Evolutionary conservation across 64 coral and sea anemone genomes (phyloP).

Genomic region (Montipora foliosa): DNA sequence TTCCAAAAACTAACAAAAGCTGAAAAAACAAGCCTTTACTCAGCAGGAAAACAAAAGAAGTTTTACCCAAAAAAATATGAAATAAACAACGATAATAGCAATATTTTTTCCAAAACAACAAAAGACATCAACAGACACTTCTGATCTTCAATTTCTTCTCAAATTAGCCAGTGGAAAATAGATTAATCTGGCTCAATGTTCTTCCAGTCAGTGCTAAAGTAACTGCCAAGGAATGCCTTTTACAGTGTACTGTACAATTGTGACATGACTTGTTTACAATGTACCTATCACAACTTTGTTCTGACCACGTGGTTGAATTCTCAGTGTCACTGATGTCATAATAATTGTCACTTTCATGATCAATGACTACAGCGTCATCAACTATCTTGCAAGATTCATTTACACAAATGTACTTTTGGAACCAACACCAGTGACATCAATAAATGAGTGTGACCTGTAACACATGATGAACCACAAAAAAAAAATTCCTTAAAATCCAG

Average conservation of each 20-base stretch:
- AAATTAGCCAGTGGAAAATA: too few species aligned
- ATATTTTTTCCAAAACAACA: not conserved
- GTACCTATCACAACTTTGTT: not conserved
- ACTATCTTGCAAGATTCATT: not conserved
- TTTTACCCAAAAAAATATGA: too few species aligned
- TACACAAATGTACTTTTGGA: not conserved
- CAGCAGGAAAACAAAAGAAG: too few species aligned
- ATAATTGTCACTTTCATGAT: not conserved
- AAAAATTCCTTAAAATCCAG: too few species aligned
- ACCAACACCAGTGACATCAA: not conserved
- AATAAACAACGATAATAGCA: too few species aligned
- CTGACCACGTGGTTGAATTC: not conserved
- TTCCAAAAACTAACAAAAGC: too few species aligned
- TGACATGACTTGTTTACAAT: not conserved
- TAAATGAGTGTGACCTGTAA: not conserved
- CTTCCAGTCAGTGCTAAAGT: not conserved
- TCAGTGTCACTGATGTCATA: not conserved
- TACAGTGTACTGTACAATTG: not conserved
- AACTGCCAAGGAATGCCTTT: not conserved
- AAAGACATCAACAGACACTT: not conserved
- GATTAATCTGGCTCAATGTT: not conserved
- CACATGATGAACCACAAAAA: not conserved
- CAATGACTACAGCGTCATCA: not conserved
- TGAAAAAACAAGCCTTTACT: too few species aligned
- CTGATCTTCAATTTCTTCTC: not conserved